Conservation (phyloP, 2,888 invertebrate species). For the Patella pellucida region DNA sequence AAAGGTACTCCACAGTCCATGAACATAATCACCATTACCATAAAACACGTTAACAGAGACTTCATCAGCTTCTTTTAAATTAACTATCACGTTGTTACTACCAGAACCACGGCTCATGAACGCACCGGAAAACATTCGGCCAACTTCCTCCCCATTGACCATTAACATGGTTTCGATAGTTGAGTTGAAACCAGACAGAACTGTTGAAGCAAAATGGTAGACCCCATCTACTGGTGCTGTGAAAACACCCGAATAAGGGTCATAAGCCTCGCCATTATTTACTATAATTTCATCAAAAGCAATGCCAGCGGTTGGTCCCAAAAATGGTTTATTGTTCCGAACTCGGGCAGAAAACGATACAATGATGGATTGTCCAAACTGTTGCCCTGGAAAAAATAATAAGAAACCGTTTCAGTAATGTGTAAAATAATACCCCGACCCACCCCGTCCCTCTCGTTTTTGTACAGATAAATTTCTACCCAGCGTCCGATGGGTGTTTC, state of each 20-base stretch:
- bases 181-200: conserved; percentile 36
- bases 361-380: conserved; percentile 20
- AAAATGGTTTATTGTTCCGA: conserved; percentile 28
- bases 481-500: too few species aligned
- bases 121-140: conserved; percentile 34
- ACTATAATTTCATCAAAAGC: conserved; percentile 34
- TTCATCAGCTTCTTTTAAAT: conserved; percentile 31
- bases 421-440: too few species aligned
- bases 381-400: not conserved
- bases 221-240: conserved; percentile 33
- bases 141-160: conserved; percentile 32
- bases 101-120: conserved; percentile 36
- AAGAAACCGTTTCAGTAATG: too few species aligned
- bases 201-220: conserved; percentile 38
- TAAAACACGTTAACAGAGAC: conserved; percentile 34
- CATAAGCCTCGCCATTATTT: conserved; percentile 36
- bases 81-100: conserved; percentile 29
- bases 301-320: conserved; percentile 31
- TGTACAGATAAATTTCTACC: too few species aligned
- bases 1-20: conserved; percentile 41
- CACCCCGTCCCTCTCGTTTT: too few species aligned
- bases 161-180: conserved; percentile 38
- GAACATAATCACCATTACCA: conserved; percentile 38
- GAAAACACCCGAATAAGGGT: conserved; percentile 35
- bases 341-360: conserved; percentile 32